A percentile compares a stretch with the other conserved stretches of the same genome.
phyloP scores from a whole-genome alignment of 2,797 vertebrate species.

The Echeneis naucrates region DNA sequence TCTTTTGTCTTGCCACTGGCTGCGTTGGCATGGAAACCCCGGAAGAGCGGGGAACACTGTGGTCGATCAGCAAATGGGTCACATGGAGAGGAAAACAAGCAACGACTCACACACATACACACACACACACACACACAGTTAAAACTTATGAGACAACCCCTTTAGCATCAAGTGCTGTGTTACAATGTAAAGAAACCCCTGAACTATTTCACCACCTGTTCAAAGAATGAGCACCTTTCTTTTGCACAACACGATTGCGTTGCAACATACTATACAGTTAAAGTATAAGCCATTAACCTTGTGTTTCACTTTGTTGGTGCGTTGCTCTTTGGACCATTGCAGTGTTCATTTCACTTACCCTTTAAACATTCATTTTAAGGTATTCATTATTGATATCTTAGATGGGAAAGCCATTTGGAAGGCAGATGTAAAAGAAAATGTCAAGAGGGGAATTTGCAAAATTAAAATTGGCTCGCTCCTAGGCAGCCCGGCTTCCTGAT shows the following conservation, averaged over 20 bases:
- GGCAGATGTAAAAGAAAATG: constrained; percentile 39
- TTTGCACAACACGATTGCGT: constrained; percentile 61
- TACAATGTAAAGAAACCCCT: constrained; percentile 72
- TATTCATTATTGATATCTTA: constrained; percentile 57
- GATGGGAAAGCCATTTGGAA: constrained; percentile 57
- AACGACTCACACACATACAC: constrained; percentile 23
- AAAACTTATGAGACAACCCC: constrained; percentile 56
- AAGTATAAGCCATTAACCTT: constrained; percentile 40
- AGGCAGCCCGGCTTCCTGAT: constrained; percentile 37
- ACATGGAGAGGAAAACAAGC: constrained; percentile 78
- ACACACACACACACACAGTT: constrained; percentile 12
- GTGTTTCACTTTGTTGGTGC: background rate
- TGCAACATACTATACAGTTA: constrained; percentile 57
- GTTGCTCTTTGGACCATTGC: background rate
- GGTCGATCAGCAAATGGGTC: constrained; percentile 87
- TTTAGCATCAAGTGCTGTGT: constrained; percentile 53
- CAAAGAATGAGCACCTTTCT: constrained; percentile 49
- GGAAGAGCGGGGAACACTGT: constrained; percentile 81
- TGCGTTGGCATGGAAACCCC: constrained; percentile 86
- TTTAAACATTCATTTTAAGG: constrained; percentile 26
- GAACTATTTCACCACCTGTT: constrained; percentile 68
- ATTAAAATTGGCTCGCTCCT: constrained; percentile 41
- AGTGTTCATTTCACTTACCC: constrained; percentile 25
- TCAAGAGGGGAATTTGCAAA: constrained; percentile 53
- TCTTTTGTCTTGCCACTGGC: constrained; percentile 83